Evolutionary conservation across 1,140 invertebrate genomes (phyloP).

Genomic region (Drosophila truncata): DNA sequence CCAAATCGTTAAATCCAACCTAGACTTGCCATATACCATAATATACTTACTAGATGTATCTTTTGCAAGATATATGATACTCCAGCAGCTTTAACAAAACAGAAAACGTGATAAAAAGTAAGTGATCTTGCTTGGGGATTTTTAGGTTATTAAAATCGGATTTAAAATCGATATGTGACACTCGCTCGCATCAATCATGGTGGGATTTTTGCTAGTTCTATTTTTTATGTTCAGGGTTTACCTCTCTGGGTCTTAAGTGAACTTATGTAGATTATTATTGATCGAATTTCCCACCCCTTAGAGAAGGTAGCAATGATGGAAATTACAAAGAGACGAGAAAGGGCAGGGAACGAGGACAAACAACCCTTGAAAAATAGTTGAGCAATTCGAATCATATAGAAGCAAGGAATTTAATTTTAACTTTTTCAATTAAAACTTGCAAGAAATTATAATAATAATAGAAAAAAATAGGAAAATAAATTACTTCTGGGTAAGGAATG

Average conservation of each 20-base stretch:
- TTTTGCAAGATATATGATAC: neutral
- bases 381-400: slow-evolving; percentile 27
- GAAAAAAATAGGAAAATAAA: no score
- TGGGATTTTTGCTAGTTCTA: slow-evolving; percentile 19
- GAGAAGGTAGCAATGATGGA: neutral
- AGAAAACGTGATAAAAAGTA: slow-evolving; percentile 69
- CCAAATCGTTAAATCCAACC: slow-evolving; percentile 44
- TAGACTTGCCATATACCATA: slow-evolving; percentile 50
- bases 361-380: slow-evolving; percentile 38
- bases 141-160: slow-evolving; percentile 45
- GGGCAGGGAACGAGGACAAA: slow-evolving; percentile 9
- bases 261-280: slow-evolving; percentile 75
- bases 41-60: slow-evolving; percentile 15
- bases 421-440: slow-evolving; percentile 28
- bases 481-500: neutral
- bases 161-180: slow-evolving; percentile 23
- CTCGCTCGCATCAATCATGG: slow-evolving; percentile 63
- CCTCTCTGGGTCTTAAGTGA: slow-evolving; percentile 53
- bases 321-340: neutral
- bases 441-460: neutral
- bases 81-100: slow-evolving; percentile 55
- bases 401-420: slow-evolving; percentile 1
- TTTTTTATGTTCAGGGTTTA: slow-evolving; percentile 11
- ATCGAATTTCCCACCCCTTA: slow-evolving; percentile 60
- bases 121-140: slow-evolving; percentile 53